Base-by-base conservation (phyloP, 2,797 vertebrate species). In the Sebastes trivittatus region DNA sequence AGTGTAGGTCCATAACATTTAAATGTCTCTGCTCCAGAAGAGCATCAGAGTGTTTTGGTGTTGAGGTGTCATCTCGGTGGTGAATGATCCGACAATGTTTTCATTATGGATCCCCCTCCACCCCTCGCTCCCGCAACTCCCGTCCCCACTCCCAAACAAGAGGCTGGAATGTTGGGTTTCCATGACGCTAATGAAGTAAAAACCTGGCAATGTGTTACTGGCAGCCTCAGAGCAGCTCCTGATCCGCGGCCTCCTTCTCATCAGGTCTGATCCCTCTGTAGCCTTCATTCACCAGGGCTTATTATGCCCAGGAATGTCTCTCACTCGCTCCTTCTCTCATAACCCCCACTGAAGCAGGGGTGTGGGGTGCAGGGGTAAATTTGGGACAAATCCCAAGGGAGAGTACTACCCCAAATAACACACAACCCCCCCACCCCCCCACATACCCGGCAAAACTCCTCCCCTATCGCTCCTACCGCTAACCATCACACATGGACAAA, bases 131-230 rank as follows among this genome's bases (percentile, higher is more conserved):
- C 77, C 64, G 67, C 81, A 60, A 83, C 89, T 92, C 88, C 92
- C 61, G 16, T 90, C 85, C 88, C 79, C 16, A 36, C 87, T 89
- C 81, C 89, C 87, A 84, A 92, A 93, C 87, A 94, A 93, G 92
- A 91, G 87, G 68, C 90, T 92, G 94, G 95, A 95, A 95, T 95
- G 94, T 86, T 75, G 92, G 87, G 94, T 96, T 96, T 95, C 95
- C 95, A 96, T 95, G 95, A 95, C 93, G 91, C 93, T 93, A 91
- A 93, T 93, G 91, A 92, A 93, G 92, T 93, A 92, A 95, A 96
- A 96, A 94, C 90, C 89, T 92, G 91, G 90, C 92, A 94, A 88
- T 93, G 94, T 78, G 84, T 82, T 75, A 87, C 90, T 90, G 89
- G 91, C 92, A 92, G 90, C 78, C 87, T 88, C 71, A 55, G 85